A percentile compares a stretch with the other conserved stretches of the same genome.
phyloP scores from a whole-genome alignment of 2,113 vertebrate species.

The Colaptes auratus region DNA sequence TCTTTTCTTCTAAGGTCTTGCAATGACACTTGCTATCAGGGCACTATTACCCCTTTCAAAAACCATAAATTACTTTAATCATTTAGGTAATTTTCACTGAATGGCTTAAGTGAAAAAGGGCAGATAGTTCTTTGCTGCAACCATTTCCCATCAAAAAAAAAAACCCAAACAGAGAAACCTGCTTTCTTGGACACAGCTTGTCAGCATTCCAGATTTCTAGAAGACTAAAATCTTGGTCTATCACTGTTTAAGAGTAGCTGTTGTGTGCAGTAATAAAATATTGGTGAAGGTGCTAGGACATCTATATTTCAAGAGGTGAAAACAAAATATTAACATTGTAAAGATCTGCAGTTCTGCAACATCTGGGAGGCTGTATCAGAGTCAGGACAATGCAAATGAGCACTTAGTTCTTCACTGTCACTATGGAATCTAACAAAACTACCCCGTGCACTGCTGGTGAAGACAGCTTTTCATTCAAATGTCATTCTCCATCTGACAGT shows the following conservation, averaged over 20 bases:
- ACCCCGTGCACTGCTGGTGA: not conserved
- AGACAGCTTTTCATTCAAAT: not conserved
- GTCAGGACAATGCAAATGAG: not conserved
- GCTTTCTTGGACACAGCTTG: not conserved
- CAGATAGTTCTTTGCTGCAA: not conserved
- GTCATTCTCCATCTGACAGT: not conserved
- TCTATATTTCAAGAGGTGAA: not conserved
- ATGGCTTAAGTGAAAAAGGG: not conserved
- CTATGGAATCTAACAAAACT: not conserved
- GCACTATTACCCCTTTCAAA: not conserved
- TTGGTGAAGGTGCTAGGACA: not conserved
- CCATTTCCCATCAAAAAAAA: not conserved
- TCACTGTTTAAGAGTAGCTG: not conserved
- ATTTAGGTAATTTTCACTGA: not conserved
- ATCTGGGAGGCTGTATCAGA: not conserved
- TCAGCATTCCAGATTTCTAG: not conserved
- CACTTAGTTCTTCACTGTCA: not conserved
- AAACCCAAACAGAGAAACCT: not conserved
- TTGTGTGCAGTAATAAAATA: not conserved
- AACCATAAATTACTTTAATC: not conserved
- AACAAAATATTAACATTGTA: not conserved
- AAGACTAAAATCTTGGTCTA: not conserved
- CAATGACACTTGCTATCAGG: not conserved
- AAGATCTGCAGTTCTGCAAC: not conserved
- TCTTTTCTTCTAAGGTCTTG: not conserved